These are phyloP conservation scores for Ophion slaviceki DNA, from an alignment of 2,888 invertebrate species.

Conservation along the genomic window DNA sequence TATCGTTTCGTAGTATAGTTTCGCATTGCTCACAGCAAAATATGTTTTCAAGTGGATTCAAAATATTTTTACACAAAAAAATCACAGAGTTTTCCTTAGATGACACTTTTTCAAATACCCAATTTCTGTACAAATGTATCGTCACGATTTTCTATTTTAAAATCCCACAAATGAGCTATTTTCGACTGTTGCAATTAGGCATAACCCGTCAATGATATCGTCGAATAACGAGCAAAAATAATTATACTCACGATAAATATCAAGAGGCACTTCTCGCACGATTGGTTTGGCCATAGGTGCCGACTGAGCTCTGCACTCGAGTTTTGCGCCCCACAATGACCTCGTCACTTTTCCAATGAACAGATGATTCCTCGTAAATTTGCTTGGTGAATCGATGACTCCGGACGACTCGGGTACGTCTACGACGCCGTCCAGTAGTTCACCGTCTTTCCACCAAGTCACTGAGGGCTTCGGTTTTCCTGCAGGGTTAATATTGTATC, in stretches of 20 bases:
- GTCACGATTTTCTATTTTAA: too few relatives aligned
- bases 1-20: too few relatives aligned
- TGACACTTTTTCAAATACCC: too few relatives aligned
- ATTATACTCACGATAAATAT: slow-evolving; percentile 86
- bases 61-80: too few relatives aligned
- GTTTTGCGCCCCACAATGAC: slow-evolving; percentile 89
- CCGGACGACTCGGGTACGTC: slow-evolving; percentile 84
- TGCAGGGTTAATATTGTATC: slow-evolving; percentile 79
- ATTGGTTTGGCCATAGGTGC: slow-evolving; percentile 89
- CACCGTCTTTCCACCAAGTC: slow-evolving; percentile 92
- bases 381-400: slow-evolving; percentile 85
- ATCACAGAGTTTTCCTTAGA: too few relatives aligned
- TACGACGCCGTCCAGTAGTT: slow-evolving; percentile 89
- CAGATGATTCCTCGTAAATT: slow-evolving; percentile 89
- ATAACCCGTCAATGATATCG: background rate
- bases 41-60: too few relatives aligned
- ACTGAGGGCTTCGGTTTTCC: slow-evolving; percentile 93
- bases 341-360: slow-evolving; percentile 89
- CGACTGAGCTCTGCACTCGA: slow-evolving; percentile 92
- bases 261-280: slow-evolving; percentile 90
- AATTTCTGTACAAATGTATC: too few relatives aligned
- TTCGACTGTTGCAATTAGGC: too few relatives aligned
- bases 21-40: too few relatives aligned
- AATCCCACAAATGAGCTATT: too few relatives aligned
- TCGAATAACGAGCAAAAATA: background rate